These are phyloP conservation scores for Pentamera pediparva DNA, from an alignment of 53 echinoderm and acorn worm genomes.

Conservation along the genomic window DNA sequence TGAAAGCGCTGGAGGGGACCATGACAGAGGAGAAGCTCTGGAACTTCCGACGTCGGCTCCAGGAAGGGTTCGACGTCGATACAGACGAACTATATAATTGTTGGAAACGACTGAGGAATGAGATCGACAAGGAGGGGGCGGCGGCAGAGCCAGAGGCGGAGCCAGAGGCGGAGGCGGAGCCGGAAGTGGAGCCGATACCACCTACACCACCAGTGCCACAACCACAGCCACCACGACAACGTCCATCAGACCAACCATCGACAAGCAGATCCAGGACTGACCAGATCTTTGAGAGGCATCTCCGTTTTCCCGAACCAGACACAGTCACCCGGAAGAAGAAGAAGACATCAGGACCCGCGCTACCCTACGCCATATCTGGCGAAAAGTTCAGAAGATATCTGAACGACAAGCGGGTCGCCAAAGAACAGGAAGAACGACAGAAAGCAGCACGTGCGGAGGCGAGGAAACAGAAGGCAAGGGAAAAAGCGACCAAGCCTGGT, in stretches of 20 bases:
- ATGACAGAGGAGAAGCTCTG: background rate
- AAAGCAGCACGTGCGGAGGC: background rate
- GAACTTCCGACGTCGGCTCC: background rate
- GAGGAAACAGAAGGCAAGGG: background rate
- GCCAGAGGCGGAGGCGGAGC: background rate
- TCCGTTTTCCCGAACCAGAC: background rate
- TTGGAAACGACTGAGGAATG: background rate
- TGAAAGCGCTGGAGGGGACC: background rate
- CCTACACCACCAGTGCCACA: background rate
- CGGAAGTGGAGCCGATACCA: background rate
- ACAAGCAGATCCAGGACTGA: too few relatives aligned
- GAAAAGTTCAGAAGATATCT: background rate
- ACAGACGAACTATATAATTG: background rate
- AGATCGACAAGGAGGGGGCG: background rate
- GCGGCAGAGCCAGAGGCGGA: background rate
- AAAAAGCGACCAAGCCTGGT: background rate
- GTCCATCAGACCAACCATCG: too few relatives aligned
- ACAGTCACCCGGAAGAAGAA: background rate
- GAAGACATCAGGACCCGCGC: background rate
- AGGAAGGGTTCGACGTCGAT: too few relatives aligned
- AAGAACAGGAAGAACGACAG: background rate
- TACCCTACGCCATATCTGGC: slow-evolving; percentile 1
- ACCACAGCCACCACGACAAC: background rate
- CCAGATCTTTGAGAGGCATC: background rate
- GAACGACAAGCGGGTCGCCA: background rate